These are phyloP conservation scores for Diaprepes abbreviatus DNA, from an alignment of 2,888 invertebrate genomes.

Conservation along the genomic window DNA sequence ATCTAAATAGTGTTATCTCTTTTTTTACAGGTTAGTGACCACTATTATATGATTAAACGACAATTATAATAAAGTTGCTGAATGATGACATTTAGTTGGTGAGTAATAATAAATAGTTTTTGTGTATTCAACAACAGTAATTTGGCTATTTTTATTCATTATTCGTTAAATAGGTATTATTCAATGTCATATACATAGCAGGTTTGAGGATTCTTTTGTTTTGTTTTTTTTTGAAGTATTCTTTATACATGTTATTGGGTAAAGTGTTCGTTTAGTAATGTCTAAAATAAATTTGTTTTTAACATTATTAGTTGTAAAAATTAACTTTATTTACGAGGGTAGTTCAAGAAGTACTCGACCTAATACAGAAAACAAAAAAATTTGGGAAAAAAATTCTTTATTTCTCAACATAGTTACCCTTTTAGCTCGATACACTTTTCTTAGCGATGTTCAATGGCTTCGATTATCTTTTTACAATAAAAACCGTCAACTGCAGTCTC, in stretches of 20 bases:
- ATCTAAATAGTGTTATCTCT: conserved; percentile 7
- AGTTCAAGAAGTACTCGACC: too few relatives aligned
- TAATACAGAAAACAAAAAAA: too few relatives aligned
- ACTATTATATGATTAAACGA: not conserved
- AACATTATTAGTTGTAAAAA: too few relatives aligned
- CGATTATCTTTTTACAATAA: too few relatives aligned
- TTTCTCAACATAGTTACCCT: too few relatives aligned
- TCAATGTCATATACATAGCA: not conserved
- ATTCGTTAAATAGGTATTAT: not conserved
- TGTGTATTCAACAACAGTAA: not conserved
- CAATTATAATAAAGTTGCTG: conserved; percentile 1
- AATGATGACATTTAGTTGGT: conserved; percentile 6
- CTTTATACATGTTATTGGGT: not conserved
- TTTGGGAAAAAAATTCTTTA: too few relatives aligned
- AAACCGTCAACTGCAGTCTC: too few relatives aligned
- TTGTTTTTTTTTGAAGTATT: not conserved
- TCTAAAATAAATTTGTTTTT: not conserved
- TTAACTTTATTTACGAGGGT: too few relatives aligned
- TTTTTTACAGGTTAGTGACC: conserved; percentile 22
- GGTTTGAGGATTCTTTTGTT: not conserved
- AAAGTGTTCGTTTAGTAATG: not conserved
- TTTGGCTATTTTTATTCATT: not conserved
- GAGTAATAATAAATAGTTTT: conserved; percentile 3
- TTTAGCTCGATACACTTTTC: too few relatives aligned
- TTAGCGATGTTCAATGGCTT: too few relatives aligned